Evolutionary conservation across 2,797 vertebrate genomes (phyloP).

Genomic region (Acomys russatus): DNA sequence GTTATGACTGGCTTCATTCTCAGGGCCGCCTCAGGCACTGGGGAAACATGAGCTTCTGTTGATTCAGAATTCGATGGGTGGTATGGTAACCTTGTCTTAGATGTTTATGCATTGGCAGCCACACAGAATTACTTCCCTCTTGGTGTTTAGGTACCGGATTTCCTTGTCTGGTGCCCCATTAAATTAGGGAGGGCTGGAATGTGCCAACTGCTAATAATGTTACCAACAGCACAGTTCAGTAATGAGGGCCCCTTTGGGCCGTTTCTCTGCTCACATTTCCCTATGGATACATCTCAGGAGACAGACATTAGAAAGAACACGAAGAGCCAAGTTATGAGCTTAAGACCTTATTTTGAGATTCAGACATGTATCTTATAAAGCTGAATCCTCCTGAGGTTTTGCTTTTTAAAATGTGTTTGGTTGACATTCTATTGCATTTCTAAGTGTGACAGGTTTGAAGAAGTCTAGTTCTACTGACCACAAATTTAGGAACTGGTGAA

Average conservation of each 20-base stretch:
- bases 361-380: not conserved
- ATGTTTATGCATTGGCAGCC: constrained; percentile 62
- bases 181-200: constrained; percentile 8
- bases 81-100: constrained; percentile 44
- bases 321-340: not conserved
- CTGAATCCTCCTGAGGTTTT: constrained; percentile 16
- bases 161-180: constrained; percentile 55
- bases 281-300: constrained; percentile 24
- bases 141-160: constrained; percentile 37
- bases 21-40: constrained; percentile 54
- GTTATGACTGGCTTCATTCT: constrained; percentile 53
- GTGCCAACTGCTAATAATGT: constrained; percentile 45
- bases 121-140: constrained; percentile 12
- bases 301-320: not conserved
- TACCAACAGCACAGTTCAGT: constrained; percentile 7
- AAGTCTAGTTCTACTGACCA: constrained; percentile 16
- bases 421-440: not conserved
- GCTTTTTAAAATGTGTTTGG: not conserved
- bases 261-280: not conserved
- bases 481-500: constrained; percentile 46
- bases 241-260: not conserved
- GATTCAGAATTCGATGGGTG: constrained; percentile 34
- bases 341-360: constrained; percentile 27
- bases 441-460: constrained; percentile 30
- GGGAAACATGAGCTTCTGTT: constrained; percentile 70